Evolutionary conservation across 1,140 invertebrate species (phyloP).

Genomic region (Neomicropteryx cornuta): DNA sequence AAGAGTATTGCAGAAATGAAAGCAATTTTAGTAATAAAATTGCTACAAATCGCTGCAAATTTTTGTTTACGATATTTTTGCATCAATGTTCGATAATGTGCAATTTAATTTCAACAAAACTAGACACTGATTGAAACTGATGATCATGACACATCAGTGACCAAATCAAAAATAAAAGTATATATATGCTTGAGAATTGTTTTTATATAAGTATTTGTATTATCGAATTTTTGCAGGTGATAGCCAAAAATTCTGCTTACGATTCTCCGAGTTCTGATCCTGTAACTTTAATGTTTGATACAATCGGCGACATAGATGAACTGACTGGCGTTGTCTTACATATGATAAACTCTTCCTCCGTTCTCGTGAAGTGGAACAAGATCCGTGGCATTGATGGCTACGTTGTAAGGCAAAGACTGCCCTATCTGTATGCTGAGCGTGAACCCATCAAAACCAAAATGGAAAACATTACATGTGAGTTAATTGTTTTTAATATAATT

Average conservation of each 20-base stretch:
- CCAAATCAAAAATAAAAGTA: too few species aligned
- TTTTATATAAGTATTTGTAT: conserved; percentile 5
- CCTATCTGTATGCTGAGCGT: conserved; percentile 38
- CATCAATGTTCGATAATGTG: too few species aligned
- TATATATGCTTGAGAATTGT: too few species aligned
- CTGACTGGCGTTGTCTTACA: conserved; percentile 43
- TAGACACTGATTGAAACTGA: too few species aligned
- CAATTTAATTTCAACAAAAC: too few species aligned
- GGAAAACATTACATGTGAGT: conserved; percentile 39
- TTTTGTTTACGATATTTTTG: too few species aligned
- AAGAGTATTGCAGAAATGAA: too few species aligned
- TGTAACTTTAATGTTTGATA: conserved; percentile 46
- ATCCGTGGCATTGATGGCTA: conserved; percentile 51
- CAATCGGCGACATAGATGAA: conserved; percentile 46
- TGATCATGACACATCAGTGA: too few species aligned
- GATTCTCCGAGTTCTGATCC: conserved; percentile 47
- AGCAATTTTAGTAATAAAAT: too few species aligned
- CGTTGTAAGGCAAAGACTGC: conserved; percentile 36
- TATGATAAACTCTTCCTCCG: conserved; percentile 35
- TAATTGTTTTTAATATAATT: neutral
- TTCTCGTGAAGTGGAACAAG: conserved; percentile 49
- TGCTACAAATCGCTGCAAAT: too few species aligned
- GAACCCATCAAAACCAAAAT: conserved; percentile 23
- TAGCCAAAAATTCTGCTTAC: conserved; percentile 47
- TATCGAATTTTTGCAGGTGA: conserved; percentile 39